phyloP scores from a whole-genome alignment of 2,113 vertebrate genomes.

The Athene cunicularia region DNA sequence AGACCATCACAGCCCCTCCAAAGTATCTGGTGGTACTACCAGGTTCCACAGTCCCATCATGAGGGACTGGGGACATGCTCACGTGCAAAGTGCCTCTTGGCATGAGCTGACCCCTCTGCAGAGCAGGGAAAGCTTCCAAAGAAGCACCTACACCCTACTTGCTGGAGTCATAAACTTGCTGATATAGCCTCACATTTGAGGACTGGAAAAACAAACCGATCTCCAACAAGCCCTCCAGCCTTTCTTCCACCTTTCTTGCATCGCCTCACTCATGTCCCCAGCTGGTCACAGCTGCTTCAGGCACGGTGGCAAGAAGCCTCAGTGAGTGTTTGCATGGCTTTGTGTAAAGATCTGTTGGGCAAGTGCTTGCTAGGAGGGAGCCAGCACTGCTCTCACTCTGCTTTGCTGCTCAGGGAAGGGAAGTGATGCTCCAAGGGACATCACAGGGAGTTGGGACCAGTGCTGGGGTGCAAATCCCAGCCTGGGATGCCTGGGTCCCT shows the following conservation, averaged over 20 bases:
- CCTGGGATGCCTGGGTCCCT: neutral
- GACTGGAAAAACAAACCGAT: neutral
- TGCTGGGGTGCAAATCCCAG: neutral
- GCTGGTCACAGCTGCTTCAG: neutral
- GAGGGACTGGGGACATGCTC: neutral
- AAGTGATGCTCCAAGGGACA: neutral
- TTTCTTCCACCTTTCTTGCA: neutral
- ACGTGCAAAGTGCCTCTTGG: neutral
- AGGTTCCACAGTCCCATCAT: neutral
- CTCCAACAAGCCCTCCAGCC: neutral
- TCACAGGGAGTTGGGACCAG: neutral
- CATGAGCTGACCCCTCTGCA: neutral
- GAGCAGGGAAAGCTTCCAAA: neutral
- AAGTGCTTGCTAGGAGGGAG: neutral
- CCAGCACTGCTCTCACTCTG: neutral
- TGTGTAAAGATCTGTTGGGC: neutral
- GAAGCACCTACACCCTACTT: neutral
- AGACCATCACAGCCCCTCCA: neutral
- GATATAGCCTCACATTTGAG: neutral
- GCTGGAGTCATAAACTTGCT: neutral
- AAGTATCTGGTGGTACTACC: neutral
- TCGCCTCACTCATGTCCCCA: accelerated
- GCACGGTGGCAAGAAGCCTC: accelerated
- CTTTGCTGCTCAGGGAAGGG: neutral
- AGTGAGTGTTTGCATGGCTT: accelerated